Percentiles rank a stretch among this genome's conserved stretches.
Conservation (phyloP, 2,888 invertebrate species). For the Heteromyza rotundicornis region DNA sequence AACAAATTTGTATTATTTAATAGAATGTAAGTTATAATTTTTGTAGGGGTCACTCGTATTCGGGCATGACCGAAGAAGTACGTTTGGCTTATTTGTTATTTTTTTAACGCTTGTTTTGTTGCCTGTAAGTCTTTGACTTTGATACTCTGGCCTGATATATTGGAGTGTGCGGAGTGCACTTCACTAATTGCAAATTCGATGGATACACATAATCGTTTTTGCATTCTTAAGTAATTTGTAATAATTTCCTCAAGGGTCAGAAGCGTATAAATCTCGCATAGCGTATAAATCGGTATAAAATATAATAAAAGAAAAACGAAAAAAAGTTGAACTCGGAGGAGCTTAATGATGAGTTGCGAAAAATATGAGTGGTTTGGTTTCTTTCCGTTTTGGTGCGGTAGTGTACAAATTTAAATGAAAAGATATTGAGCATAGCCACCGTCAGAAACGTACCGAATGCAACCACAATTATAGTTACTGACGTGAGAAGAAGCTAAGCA, state of each 20-base stretch:
- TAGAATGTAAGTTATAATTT: too few species aligned
- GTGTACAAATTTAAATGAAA: not conserved
- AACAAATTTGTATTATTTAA: too few species aligned
- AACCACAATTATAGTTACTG: not conserved
- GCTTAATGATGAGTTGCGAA: slow-evolving; percentile 46
- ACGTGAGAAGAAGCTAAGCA: slow-evolving; percentile 10
- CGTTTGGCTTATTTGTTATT: not conserved
- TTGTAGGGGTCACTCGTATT: too few species aligned
- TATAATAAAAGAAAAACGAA: slow-evolving; percentile 15
- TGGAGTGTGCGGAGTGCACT: slow-evolving; percentile 41
- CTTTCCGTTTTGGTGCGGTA: not conserved
- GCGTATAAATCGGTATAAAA: slow-evolving; percentile 32
- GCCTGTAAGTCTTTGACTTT: slow-evolving; percentile 22
- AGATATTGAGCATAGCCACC: not conserved
- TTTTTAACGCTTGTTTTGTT: slow-evolving; percentile 13
- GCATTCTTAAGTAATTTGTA: slow-evolving; percentile 62
- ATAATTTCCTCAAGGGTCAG: slow-evolving; percentile 60
- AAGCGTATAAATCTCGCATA: slow-evolving; percentile 47
- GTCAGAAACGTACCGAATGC: not conserved
- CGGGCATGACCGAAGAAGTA: too few species aligned
- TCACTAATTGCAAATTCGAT: slow-evolving; percentile 58
- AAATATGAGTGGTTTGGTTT: not conserved
- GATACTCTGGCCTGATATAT: slow-evolving; percentile 22
- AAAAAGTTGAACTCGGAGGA: slow-evolving; percentile 8
- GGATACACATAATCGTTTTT: slow-evolving; percentile 60